phyloP scores from a whole-genome alignment of 1,140 invertebrate species.

The Lethrus apterus region DNA sequence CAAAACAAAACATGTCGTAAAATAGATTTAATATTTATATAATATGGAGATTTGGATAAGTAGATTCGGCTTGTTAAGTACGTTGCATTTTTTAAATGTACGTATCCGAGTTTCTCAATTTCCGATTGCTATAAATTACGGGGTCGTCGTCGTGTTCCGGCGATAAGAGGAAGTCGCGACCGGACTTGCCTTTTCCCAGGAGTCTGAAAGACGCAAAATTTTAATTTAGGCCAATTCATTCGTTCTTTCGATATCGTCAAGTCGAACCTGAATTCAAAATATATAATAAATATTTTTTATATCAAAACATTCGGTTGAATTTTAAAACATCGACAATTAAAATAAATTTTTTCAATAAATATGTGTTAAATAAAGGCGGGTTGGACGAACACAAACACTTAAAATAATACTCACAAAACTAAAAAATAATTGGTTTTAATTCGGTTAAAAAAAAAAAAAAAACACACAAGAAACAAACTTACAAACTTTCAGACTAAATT shows the following conservation, averaged over 20 bases:
- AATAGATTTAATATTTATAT: no score
- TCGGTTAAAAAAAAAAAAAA: not conserved
- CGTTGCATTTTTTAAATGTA: no score
- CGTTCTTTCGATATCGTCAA: no score
- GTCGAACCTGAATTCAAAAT: not conserved
- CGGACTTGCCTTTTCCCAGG: constrained; percentile 10
- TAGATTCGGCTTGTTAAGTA: no score
- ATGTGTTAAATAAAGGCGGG: not conserved
- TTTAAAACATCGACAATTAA: not conserved
- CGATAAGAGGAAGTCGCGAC: constrained; percentile 10
- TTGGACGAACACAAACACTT: constrained; percentile 2
- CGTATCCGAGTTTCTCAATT: no score
- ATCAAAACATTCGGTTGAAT: not conserved
- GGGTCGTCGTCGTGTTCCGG: constrained; percentile 10
- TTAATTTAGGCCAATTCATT: not conserved
- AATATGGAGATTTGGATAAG: no score
- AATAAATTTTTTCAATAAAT: constrained; percentile 2
- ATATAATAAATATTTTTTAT: not conserved
- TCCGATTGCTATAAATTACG: no score
- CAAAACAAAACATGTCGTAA: no score
- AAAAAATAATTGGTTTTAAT: not conserved
- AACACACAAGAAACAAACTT: not conserved
- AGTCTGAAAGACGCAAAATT: constrained; percentile 13
- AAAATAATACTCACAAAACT: constrained; percentile 2
- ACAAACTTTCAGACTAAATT: constrained; percentile 10